Percentiles rank a stretch among this genome's conserved stretches.
These are phyloP conservation scores for Hydrotaea cyrtoneurina DNA, from an alignment of 2,888 invertebrate genomes.

Conservation along the genomic window DNA sequence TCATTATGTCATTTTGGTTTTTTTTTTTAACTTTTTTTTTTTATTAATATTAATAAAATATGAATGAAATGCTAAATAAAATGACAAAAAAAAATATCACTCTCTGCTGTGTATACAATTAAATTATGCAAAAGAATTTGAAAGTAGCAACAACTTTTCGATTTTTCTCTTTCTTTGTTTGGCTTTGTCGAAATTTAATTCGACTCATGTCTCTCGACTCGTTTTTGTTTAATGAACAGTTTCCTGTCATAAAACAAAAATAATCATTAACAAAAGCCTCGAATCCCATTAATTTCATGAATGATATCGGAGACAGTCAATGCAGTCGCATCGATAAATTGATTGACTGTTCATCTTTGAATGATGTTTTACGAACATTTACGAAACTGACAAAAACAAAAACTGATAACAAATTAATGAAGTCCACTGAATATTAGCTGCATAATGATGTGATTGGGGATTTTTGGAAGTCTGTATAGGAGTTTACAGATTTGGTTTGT, in stretches of 20 bases:
- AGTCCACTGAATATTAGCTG: background rate
- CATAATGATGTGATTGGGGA: background rate
- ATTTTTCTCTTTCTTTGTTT: background rate
- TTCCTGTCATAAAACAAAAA: conserved; percentile 36
- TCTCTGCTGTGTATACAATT: background rate
- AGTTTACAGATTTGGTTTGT: too few relatives aligned
- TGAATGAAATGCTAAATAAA: background rate
- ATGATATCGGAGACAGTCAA: background rate
- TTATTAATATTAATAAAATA: background rate
- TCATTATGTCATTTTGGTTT: conserved; percentile 6
- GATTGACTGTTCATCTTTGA: background rate
- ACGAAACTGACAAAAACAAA: background rate
- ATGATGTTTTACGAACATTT: conserved; percentile 4
- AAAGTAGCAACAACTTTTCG: background rate
- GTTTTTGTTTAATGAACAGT: conserved; percentile 29
- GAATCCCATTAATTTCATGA: conserved; percentile 23
- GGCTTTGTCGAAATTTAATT: background rate
- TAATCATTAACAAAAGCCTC: conserved; percentile 26
- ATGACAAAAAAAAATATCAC: background rate
- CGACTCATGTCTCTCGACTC: background rate
- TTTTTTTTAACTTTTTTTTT: background rate
- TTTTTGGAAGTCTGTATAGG: background rate
- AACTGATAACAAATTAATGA: conserved; percentile 13
- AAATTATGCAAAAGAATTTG: conserved; percentile 33
- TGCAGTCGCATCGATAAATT: conserved; percentile 3